Evolutionary conservation across 92 coral and sea anemone genomes (phyloP).

Genomic region (Palythoa grandis): DNA sequence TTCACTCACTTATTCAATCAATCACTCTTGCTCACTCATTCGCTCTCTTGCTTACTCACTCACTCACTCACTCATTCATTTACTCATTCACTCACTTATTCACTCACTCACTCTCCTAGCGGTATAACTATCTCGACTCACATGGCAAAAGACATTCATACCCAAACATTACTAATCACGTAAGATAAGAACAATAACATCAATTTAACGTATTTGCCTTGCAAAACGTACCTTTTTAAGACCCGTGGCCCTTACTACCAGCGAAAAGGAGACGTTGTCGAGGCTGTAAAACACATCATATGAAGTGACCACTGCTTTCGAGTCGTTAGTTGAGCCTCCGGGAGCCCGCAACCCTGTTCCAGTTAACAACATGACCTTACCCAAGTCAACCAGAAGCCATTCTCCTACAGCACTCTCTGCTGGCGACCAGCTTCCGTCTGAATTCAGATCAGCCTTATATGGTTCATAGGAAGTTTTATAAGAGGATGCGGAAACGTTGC

Average conservation of each 20-base stretch:
- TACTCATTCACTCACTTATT: too few relatives aligned
- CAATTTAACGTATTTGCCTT: too few relatives aligned
- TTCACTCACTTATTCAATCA: too few relatives aligned
- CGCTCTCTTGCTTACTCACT: too few relatives aligned
- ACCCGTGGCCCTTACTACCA: background rate
- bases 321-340: background rate
- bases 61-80: too few relatives aligned
- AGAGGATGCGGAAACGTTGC: constrained; percentile 5
- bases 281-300: constrained; percentile 14
- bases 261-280: constrained; percentile 10
- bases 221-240: constrained; percentile 1
- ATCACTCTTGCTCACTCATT: too few relatives aligned
- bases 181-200: too few relatives aligned
- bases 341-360: constrained; percentile 24
- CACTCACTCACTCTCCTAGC: too few relatives aligned
- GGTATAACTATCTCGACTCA: too few relatives aligned
- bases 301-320: constrained; percentile 6
- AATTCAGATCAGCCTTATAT: constrained; percentile 6
- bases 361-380: background rate
- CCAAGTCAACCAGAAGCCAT: constrained; percentile 26
- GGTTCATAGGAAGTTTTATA: background rate
- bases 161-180: too few relatives aligned
- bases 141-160: too few relatives aligned
- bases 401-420: constrained; percentile 20
- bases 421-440: constrained; percentile 34